phyloP scores from a whole-genome alignment of 2,797 vertebrate genomes.

The Microhierax caerulescens region DNA sequence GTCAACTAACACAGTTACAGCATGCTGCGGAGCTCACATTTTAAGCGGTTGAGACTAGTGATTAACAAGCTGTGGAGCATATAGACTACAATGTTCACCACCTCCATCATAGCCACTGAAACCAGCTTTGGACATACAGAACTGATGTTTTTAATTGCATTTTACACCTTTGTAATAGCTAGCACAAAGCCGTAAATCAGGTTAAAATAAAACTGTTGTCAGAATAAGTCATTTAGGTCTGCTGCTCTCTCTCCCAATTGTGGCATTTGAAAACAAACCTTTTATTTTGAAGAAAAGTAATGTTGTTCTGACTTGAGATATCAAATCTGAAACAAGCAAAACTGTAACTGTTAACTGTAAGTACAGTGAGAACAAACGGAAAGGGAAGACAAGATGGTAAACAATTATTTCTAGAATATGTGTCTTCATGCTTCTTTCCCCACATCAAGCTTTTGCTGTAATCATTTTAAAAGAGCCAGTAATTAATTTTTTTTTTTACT shows the following conservation, averaged over 20 bases:
- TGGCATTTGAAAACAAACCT: not conserved
- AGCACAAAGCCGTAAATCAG: not conserved
- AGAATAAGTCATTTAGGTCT: not conserved
- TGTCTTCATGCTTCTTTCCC: not conserved
- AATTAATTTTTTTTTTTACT: not conserved
- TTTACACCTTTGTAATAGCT: not conserved
- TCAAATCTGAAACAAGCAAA: not conserved
- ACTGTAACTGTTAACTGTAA: not conserved
- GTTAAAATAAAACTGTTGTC: not conserved
- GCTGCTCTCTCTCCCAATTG: not conserved
- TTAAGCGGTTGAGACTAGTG: not conserved
- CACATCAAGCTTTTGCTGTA: not conserved
- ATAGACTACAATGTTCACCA: not conserved
- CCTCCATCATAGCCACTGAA: not conserved
- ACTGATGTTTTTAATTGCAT: not conserved
- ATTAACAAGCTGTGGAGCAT: not conserved
- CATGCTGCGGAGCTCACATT: not conserved
- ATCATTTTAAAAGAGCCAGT: not conserved
- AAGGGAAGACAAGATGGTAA: not conserved
- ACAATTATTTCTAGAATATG: not conserved
- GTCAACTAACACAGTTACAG: not conserved
- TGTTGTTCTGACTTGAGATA: not conserved
- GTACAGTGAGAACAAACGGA: not conserved
- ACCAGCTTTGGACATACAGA: not conserved
- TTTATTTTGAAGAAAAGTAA: not conserved